Percentiles rank a stretch among this genome's conserved stretches.
Conservation (phyloP, 1,140 invertebrate genomes). For the Brevipalpus yothersi region DNA sequence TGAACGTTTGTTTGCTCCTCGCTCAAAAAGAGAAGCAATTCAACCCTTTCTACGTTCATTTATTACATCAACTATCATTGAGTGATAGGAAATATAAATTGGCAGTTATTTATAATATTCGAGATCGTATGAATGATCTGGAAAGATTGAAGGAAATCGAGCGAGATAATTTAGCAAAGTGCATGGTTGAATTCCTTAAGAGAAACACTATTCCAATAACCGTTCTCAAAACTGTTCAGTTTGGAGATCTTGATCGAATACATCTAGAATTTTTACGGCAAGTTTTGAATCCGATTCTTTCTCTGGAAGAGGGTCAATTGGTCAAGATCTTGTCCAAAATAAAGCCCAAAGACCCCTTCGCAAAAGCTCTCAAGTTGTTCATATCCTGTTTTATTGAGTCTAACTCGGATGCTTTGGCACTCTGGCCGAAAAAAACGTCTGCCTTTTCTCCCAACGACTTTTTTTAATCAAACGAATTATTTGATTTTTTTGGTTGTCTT, state of each 20-base stretch:
- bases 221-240: constrained; percentile 6
- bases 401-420: too few species aligned
- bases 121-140: not conserved
- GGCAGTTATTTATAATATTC: constrained; percentile 1
- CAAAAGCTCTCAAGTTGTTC: constrained; percentile 6
- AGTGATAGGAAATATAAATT: constrained; percentile 9
- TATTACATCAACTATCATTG: constrained; percentile 5
- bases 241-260: constrained; percentile 3
- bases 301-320: not conserved
- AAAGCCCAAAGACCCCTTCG: constrained; percentile 8
- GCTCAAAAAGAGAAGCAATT: constrained; percentile 8
- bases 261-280: constrained; percentile 4
- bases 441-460: too few species aligned
- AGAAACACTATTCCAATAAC: constrained; percentile 5
- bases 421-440: too few species aligned
- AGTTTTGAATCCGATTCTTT: not conserved
- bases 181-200: constrained; percentile 2
- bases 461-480: too few species aligned
- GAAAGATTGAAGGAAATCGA: not conserved
- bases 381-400: constrained; percentile 8
- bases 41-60: constrained; percentile 9
- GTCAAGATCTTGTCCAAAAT: constrained; percentile 5
- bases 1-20: constrained; percentile 7
- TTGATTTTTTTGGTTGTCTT: too few species aligned
- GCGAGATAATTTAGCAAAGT: not conserved